phyloP scores from a whole-genome alignment of 2,113 vertebrate genomes.

The Oryctolagus cuniculus region DNA sequence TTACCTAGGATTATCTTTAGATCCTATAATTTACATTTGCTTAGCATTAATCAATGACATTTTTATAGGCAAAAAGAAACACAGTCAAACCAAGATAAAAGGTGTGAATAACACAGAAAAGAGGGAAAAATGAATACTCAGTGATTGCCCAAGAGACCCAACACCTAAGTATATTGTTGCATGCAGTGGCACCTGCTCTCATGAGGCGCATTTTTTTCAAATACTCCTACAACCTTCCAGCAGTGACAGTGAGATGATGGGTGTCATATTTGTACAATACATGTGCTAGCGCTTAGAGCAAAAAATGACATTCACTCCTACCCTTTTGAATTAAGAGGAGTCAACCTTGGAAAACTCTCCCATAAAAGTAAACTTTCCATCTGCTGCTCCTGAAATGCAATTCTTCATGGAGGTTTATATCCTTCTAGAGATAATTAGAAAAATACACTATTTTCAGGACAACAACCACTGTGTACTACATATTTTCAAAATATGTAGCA shows the following conservation, averaged over 20 bases:
- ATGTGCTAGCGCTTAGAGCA: constrained; percentile 70
- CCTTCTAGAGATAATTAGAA: constrained; percentile 4
- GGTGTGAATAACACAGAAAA: background rate
- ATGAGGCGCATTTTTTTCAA: constrained; percentile 46
- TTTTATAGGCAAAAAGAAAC: constrained; percentile 54
- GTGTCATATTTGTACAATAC: constrained; percentile 78
- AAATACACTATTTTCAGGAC: constrained; percentile 33
- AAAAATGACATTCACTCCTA: constrained; percentile 86
- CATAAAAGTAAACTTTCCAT: constrained; percentile 78
- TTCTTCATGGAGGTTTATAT: constrained; percentile 12
- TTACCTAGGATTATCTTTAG: constrained; percentile 46
- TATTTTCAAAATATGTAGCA: constrained; percentile 13
- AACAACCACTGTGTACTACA: background rate
- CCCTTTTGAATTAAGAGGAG: constrained; percentile 81
- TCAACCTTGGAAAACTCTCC: constrained; percentile 62
- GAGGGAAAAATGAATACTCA: background rate
- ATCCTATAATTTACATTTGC: constrained; percentile 28
- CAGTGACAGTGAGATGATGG: constrained; percentile 83
- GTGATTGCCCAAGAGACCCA: constrained; percentile 66
- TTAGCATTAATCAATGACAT: constrained; percentile 44
- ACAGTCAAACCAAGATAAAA: constrained; percentile 40
- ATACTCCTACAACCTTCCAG: constrained; percentile 80
- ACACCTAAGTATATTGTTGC: constrained; percentile 38
- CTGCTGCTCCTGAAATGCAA: constrained; percentile 55
- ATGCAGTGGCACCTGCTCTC: constrained; percentile 73